phyloP scores from a whole-genome alignment of 2,888 invertebrate species.

The Troides oblongomaculatus region DNA sequence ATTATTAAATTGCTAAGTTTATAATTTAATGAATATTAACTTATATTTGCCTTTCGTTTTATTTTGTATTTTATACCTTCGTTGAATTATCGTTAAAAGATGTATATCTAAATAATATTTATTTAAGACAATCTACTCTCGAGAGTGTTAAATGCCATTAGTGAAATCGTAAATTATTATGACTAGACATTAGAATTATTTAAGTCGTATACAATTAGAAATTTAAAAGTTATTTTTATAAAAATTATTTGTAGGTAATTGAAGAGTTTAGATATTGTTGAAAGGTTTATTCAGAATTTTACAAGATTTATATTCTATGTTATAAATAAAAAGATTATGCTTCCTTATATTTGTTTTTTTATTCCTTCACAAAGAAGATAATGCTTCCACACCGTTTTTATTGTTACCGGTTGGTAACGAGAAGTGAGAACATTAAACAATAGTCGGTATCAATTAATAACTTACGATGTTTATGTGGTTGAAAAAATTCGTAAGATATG shows the following conservation, averaged over 20 bases:
- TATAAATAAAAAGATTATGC: constrained; percentile 70
- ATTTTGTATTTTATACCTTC: no score
- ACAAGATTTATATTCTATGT: constrained; percentile 77
- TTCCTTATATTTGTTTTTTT: constrained; percentile 40
- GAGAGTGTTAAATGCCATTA: constrained; percentile 62
- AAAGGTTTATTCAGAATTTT: constrained; percentile 75
- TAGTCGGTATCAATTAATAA: no score
- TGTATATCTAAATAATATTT: constrained; percentile 30
- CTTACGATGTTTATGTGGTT: no score
- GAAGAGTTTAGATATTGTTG: constrained; percentile 60
- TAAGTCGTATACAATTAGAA: constrained; percentile 36
- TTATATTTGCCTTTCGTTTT: background rate
- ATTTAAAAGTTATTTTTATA: constrained; percentile 41
- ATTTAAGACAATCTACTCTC: constrained; percentile 6
- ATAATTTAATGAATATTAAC: background rate
- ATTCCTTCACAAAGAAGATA: background rate
- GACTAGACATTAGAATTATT: constrained; percentile 23
- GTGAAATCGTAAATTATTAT: constrained; percentile 47
- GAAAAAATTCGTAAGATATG: no score
- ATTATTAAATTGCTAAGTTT: background rate
- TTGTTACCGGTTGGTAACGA: no score
- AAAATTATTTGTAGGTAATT: constrained; percentile 41
- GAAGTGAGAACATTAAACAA: no score
- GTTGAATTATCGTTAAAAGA: no score
- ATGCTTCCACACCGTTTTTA: no score